phyloP scores from a whole-genome alignment of 2,113 vertebrate genomes.

The Phaethon lepturus region DNA sequence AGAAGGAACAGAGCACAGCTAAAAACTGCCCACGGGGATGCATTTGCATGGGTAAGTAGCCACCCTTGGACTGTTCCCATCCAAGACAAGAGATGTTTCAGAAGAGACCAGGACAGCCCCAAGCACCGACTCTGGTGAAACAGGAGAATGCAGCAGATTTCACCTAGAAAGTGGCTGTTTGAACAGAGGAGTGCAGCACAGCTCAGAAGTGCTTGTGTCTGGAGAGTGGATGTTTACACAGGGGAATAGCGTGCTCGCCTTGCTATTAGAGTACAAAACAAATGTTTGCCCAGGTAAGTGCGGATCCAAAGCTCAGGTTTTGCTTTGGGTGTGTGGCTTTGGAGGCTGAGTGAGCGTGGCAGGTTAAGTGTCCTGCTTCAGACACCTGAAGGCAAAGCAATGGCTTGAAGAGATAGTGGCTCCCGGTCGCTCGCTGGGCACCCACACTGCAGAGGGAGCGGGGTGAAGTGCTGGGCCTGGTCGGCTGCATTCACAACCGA shows the following conservation, averaged over 20 bases:
- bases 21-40: not conserved
- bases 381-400: rapidly evolving
- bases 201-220: conserved; percentile 7
- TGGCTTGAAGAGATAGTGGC: not conserved
- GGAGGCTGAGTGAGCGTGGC: rapidly evolving
- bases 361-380: not conserved
- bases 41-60: not conserved
- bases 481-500: not conserved
- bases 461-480: not conserved
- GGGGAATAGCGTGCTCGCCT: not conserved
- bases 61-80: not conserved
- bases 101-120: not conserved
- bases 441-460: rapidly evolving
- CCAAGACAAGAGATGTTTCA: not conserved
- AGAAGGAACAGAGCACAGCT: not conserved
- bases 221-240: conserved; percentile 17
- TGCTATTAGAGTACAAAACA: conserved; percentile 15
- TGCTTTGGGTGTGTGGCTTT: not conserved
- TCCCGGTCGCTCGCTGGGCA: not conserved
- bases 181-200: not conserved
- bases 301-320: not conserved
- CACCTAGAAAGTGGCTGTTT: not conserved
- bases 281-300: conserved; percentile 50
- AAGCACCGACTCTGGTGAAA: not conserved
- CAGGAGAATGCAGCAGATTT: not conserved